Percentiles rank a stretch among this genome's conserved stretches.
Evolutionary conservation across 2,888 invertebrate species (phyloP).

Genomic region (Eurytoma californica): DNA sequence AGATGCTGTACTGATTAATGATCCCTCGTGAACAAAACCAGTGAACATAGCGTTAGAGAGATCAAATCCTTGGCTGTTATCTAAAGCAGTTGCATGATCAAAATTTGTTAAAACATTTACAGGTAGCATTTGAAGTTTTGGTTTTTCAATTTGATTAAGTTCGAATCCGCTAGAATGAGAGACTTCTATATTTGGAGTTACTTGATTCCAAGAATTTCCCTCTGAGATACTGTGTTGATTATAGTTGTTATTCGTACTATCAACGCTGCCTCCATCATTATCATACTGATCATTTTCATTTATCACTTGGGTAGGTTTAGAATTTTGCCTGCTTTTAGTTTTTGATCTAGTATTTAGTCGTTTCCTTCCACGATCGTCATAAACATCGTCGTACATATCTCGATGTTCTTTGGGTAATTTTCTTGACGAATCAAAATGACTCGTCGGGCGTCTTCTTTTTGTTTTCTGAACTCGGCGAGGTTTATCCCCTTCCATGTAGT

Average conservation of each 20-base stretch:
- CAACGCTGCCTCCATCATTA: constrained; percentile 48
- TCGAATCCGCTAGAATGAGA: constrained; percentile 68
- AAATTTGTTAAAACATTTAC: constrained; percentile 71
- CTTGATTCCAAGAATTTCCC: constrained; percentile 66
- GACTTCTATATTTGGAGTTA: constrained; percentile 67
- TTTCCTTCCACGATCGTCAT: constrained; percentile 53
- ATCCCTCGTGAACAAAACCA: constrained; percentile 63
- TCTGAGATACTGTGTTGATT: constrained; percentile 39
- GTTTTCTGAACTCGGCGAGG: constrained; percentile 65
- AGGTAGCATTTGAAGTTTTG: constrained; percentile 69
- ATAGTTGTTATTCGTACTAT: constrained; percentile 44
- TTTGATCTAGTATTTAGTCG: constrained; percentile 61
- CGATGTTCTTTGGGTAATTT: constrained; percentile 70
- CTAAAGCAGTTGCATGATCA: constrained; percentile 75
- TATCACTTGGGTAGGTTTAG: constrained; percentile 62
- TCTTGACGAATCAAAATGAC: constrained; percentile 60
- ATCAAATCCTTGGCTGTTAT: constrained; percentile 76
- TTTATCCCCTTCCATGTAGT: constrained; percentile 67
- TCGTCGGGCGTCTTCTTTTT: constrained; percentile 64
- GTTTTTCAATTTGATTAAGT: constrained; percentile 68
- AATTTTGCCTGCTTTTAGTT: constrained; percentile 61
- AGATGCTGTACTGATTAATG: constrained; percentile 63
- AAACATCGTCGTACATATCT: constrained; percentile 54
- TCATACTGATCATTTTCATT: constrained; percentile 61
- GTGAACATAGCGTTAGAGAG: constrained; percentile 73